Base-by-base conservation (phyloP, 2,797 vertebrate species). In the Anabacerthia variegaticeps region DNA sequence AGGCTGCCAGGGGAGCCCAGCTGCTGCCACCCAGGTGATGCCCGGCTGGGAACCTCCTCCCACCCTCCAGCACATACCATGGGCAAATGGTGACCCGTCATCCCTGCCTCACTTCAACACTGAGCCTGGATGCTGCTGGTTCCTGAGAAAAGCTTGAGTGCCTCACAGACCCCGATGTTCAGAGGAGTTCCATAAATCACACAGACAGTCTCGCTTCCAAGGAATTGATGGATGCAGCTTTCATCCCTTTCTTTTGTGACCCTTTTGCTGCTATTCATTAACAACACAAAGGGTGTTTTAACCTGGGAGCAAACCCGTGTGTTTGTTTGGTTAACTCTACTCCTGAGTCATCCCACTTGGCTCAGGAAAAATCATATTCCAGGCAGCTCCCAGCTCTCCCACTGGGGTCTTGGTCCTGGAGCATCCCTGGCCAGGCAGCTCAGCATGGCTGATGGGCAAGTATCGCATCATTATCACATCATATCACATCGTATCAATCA, bases 361-460 rank as follows among this genome's bases (percentile, higher is more conserved):
- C 55, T 72, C 3, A 0, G 26, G 49, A 13, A 48, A 52, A 85
- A 5, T 27, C 10, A 0, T 8, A 23, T 56, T 88, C 51, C 26
- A 13, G 56, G 71, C 51, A 90, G 48, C 30, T 7, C 32, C 18
- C 13, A n/a, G 5, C 0, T 36, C 36, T 83, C 55, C 72, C 59
- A 11, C 12, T 0, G 1, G 56, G 41, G 26, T 54, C 6, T 8
- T 0, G 0, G 10, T 67, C 32, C 22, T 37, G 5, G 6, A 51
- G 46, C 34, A 34, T 6, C 39, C 27, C 23, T 0, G 1, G 27
- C 14, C 10, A 59, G 66, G 48, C 55, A 21, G 0, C 0, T 4
- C 3, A 3, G 26, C 32, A 2, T 6, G 48, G 34, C 54, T 32
- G 54, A 23, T 28, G 75, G 67, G 63, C 0, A 3, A 54, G 37